These are phyloP conservation scores for Empis stercorea DNA, from an alignment of 2,888 invertebrate species.

Conservation along the genomic window DNA sequence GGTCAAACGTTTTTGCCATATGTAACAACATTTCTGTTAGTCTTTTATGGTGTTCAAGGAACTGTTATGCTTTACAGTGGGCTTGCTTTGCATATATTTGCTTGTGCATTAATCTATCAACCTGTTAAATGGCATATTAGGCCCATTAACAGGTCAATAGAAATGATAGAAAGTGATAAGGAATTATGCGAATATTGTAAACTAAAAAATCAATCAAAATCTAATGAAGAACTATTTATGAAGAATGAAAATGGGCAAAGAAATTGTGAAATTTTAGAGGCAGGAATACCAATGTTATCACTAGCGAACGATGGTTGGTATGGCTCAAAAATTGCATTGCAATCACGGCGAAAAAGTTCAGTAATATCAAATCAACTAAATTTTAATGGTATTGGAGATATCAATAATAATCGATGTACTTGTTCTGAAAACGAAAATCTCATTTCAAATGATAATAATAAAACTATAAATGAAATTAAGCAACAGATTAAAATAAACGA, in stretches of 20 bases:
- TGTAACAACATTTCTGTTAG: conserved; percentile 50
- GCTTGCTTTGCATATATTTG: conserved; percentile 52
- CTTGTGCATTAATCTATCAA: conserved; percentile 53
- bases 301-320: conserved; percentile 36
- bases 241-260: conserved; percentile 31
- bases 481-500: background rate
- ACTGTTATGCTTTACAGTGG: conserved; percentile 53
- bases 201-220: conserved; percentile 27
- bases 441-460: background rate
- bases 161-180: conserved; percentile 7
- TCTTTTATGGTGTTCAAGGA: conserved; percentile 49
- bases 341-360: conserved; percentile 12
- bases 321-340: conserved; percentile 26
- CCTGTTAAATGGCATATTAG: conserved; percentile 63
- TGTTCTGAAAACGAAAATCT: background rate
- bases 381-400: background rate
- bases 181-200: conserved; percentile 25
- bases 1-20: conserved; percentile 63
- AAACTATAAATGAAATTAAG: too few species aligned
- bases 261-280: conserved; percentile 54
- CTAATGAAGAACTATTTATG: conserved; percentile 42
- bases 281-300: conserved; percentile 54
- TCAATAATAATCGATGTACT: background rate
- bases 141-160: conserved; percentile 8
- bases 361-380: background rate